Base-by-base conservation (phyloP, 2,113 vertebrate genomes). In the Hypanus sabinus region DNA sequence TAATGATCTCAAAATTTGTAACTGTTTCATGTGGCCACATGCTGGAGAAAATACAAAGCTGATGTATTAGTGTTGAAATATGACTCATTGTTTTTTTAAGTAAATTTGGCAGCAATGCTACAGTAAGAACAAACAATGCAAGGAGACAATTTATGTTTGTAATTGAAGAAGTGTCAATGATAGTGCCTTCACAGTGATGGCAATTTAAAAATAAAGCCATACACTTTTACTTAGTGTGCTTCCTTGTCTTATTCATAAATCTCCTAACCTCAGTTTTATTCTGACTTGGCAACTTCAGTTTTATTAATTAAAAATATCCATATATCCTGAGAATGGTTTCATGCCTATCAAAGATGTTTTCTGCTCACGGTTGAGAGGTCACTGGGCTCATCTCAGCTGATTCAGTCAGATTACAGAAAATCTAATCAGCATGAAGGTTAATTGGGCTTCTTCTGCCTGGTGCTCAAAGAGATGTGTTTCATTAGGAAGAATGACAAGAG, bases 121-220 rank as follows among this genome's bases (percentile, higher is more conserved):
- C 91, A 65, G n/a, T 33, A 90, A 65, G 60, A 90, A 65, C 85
- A 73, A 93, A 55, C 91, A 93, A 93, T 93, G 91, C 70, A 93
- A 75, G 71, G 36, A 55, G 91, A 71, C 38, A 93, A 73, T 73
- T 93, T 70, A 93, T 93, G 70, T 93, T 93, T 93, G 91, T 93
- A 73, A 93, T 73, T 73, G 22, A 92, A 27, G 70, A 93, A 93
- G 22, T 75, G 68, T 93, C 33, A 71, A 30, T 93, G 36, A 73
- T 55, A 93, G 91, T 93, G 70, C 70, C 91, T 93, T 93, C 36
- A 38, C n/a, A 93, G 91, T 93, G 85, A 73, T 93, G 91, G 91
- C 91, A 93, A 33, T 93, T 93, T 93, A 36, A 93, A 38, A 93
- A 93, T 93, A 93, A 93, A 93, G 91, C 91, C 91, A 93, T 93